Base-by-base conservation (phyloP, 2,888 invertebrate species). In the Apocheima hispidaria region DNA sequence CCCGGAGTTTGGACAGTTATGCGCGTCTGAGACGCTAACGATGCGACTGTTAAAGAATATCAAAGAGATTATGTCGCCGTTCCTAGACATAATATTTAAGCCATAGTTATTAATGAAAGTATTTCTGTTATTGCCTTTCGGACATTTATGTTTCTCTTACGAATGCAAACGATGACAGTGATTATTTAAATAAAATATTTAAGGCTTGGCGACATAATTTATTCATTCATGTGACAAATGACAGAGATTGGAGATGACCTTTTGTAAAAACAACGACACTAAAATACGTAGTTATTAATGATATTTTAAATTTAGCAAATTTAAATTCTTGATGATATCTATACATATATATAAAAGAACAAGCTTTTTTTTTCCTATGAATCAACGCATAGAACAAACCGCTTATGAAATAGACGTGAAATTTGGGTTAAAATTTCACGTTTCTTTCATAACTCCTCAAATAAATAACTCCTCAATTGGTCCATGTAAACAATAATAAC, bases 1-100 rank as follows among this genome's bases (percentile, higher is more conserved):
- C 30, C 54, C 26, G 48, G 36, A 60, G 51, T 20, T 41, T 20
- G 51, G 44, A 60, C 48, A 60, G 54, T 38, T 61, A 61, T 60
- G 61, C 43, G 16, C 18, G 53, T 55, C 50, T 38, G 44, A 44
- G 33, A 60, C 49, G 57, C 60, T 16, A 52, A 55, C 62, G 26
- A 60, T 51, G 53, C 55, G 44, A 59, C 54, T 41, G 52, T 52
- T 40, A 61, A 60, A 60, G 59, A 59, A 62, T 64, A 66, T 63
- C 58, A 64, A 58, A 63, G 58, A 46, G 41, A 62, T 56, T 49
- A 71, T 66, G 65, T 57, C 61, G 68, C 21, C 54, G 51, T 66
- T 55, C 53, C 66, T 49, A 60, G 54, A 48, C 55, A 66, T 48
- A 63, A 65, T 60, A 53, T 46, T 46, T 38, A 26, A 50, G 36